Conservation (phyloP, 1,140 invertebrate genomes). For the Hyphantria cunea region DNA sequence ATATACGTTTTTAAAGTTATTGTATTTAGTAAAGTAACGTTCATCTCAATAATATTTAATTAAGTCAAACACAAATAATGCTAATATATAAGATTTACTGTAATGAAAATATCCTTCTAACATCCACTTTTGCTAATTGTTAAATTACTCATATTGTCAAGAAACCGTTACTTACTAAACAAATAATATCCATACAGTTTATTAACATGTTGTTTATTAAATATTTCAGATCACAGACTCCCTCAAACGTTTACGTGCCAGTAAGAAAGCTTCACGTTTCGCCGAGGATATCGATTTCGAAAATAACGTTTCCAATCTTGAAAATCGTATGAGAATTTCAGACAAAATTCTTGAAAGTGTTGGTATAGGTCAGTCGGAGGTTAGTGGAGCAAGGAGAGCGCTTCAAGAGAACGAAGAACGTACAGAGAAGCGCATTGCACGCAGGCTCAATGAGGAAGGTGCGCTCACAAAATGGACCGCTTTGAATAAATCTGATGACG, state of each 20-base stretch:
- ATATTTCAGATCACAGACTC: conserved; percentile 75
- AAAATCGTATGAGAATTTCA: conserved; percentile 80
- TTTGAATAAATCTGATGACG: conserved; percentile 66
- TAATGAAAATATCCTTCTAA: too few species aligned
- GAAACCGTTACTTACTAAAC: too few species aligned
- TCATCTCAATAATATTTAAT: too few species aligned
- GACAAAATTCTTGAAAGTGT: conserved; percentile 84
- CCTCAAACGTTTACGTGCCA: conserved; percentile 78
- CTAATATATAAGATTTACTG: too few species aligned
- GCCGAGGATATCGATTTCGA: conserved; percentile 83
- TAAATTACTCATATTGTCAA: too few species aligned
- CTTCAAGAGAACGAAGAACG: conserved; percentile 77
- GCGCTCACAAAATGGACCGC: conserved; percentile 82
- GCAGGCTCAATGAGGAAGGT: conserved; percentile 68
- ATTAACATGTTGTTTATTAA: too few species aligned
- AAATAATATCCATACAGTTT: too few species aligned
- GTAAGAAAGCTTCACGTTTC: conserved; percentile 79
- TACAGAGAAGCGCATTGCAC: conserved; percentile 78
- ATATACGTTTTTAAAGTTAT: too few species aligned
- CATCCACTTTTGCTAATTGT: too few species aligned
- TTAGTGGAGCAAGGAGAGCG: conserved; percentile 65
- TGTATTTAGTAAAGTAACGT: too few species aligned
- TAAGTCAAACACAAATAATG: too few species aligned
- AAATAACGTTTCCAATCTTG: conserved; percentile 79
- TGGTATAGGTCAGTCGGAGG: conserved; percentile 72